Conservation (phyloP, 2,113 vertebrate genomes). For the Heterotis niloticus region DNA sequence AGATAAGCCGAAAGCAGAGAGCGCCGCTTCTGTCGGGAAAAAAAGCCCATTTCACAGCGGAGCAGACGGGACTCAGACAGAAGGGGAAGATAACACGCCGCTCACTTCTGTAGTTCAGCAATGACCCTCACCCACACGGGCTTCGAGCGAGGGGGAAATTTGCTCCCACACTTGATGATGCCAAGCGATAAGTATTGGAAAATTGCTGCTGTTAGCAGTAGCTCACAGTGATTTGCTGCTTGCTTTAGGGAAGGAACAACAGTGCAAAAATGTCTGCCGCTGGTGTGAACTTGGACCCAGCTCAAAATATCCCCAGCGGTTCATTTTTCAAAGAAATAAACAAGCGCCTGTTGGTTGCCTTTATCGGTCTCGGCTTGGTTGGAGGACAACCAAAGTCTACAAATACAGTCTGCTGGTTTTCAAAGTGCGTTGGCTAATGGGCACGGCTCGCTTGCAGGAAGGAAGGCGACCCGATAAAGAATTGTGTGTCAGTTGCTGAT, state of each 20-base stretch:
- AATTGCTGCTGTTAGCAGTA: slow-evolving; percentile 49
- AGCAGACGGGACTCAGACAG: slow-evolving; percentile 47
- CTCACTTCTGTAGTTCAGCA: slow-evolving; percentile 46
- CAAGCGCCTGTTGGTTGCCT: slow-evolving; percentile 33
- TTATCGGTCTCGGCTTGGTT: slow-evolving; percentile 36
- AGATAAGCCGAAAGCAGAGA: background rate
- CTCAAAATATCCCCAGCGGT: slow-evolving; percentile 28
- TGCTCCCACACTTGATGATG: slow-evolving; percentile 58
- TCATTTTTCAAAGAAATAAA: slow-evolving; percentile 42
- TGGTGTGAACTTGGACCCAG: slow-evolving; percentile 38
- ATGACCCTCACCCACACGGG: slow-evolving; percentile 35
- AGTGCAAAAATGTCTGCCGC: slow-evolving; percentile 36
- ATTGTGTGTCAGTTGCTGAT: slow-evolving; percentile 41
- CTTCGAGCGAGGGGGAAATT: slow-evolving; percentile 31
- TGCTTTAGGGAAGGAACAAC: slow-evolving; percentile 51
- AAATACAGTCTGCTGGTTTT: slow-evolving; percentile 28
- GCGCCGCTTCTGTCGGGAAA: background rate
- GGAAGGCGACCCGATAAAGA: slow-evolving; percentile 29
- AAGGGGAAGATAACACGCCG: slow-evolving; percentile 45
- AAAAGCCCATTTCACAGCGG: slow-evolving; percentile 60
- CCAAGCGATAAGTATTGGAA: slow-evolving; percentile 49
- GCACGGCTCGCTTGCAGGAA: slow-evolving; percentile 24
- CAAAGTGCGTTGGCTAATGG: slow-evolving; percentile 24
- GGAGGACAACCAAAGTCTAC: slow-evolving; percentile 40
- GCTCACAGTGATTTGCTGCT: slow-evolving; percentile 50